Percentiles rank a stretch among this genome's conserved stretches.
Conservation (phyloP, 2,797 vertebrate genomes). For the Octomys mimax region DNA sequence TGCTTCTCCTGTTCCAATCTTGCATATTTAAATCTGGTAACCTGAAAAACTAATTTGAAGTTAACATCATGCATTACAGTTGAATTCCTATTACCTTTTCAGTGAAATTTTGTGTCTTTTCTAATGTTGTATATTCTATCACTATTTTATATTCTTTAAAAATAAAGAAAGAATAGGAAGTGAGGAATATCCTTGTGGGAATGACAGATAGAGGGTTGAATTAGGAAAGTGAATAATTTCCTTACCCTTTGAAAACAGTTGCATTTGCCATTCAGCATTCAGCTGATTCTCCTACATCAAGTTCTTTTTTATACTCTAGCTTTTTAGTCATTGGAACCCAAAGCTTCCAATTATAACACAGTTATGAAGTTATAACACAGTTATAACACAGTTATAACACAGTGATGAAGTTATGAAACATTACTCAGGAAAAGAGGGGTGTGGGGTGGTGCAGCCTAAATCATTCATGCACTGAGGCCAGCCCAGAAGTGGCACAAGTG, state of each 20-base stretch:
- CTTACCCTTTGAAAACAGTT: background rate
- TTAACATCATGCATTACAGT: too few species aligned
- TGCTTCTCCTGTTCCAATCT: too few species aligned
- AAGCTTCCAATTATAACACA: background rate
- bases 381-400: too few species aligned
- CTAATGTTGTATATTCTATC: too few species aligned
- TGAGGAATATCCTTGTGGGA: background rate
- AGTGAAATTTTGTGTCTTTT: too few species aligned
- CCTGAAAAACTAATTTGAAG: too few species aligned
- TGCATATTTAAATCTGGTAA: too few species aligned
- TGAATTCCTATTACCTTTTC: too few species aligned
- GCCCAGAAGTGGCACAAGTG: background rate
- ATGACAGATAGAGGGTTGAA: background rate
- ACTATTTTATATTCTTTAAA: too few species aligned
- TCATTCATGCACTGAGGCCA: background rate
- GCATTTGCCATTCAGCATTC: constrained; percentile 21
- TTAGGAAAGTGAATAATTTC: background rate
- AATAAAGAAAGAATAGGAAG: background rate
- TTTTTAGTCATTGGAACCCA: background rate
- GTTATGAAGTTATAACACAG: background rate
- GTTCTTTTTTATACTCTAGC: background rate
- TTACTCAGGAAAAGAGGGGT: background rate
- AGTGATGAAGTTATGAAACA: background rate
- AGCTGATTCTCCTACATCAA: background rate
- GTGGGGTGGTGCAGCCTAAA: background rate